Conservation (phyloP, 2,113 vertebrate species). For the Toxostoma redivivum region DNA sequence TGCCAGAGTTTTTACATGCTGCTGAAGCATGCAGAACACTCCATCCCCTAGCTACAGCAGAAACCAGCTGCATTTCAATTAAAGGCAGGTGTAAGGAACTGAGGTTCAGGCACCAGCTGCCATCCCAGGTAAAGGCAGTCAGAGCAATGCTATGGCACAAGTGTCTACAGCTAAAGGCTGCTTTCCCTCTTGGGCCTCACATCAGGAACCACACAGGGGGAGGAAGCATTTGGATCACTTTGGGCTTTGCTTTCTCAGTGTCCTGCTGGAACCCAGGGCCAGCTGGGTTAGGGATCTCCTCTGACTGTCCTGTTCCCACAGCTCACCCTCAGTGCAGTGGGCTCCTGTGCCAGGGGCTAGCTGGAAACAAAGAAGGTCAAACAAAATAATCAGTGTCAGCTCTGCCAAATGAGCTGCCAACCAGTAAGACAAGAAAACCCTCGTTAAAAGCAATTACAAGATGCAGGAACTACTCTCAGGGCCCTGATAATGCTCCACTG, state of each 20-base stretch:
- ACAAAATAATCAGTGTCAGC: not conserved
- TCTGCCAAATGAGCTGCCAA: not conserved
- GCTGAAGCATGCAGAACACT: not conserved
- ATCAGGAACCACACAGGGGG: not conserved
- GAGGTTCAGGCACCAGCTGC: not conserved
- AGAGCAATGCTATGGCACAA: rapidly evolving
- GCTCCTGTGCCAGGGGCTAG: not conserved
- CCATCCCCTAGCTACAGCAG: not conserved
- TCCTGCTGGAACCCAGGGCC: not conserved
- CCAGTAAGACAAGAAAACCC: not conserved
- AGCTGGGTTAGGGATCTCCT: not conserved
- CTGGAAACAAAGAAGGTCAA: not conserved
- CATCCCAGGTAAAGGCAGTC: not conserved
- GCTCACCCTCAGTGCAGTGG: not conserved
- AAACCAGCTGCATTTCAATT: not conserved
- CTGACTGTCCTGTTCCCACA: rapidly evolving
- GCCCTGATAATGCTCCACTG: not conserved
- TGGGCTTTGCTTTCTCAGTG: not conserved
- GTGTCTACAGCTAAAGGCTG: not conserved
- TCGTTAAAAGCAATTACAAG: not conserved
- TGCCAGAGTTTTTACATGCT: not conserved
- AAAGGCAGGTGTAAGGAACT: not conserved
- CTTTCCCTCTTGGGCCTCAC: not conserved
- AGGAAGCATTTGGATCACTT: not conserved
- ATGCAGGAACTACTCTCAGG: not conserved